Evolutionary conservation across 1,140 invertebrate species (phyloP), one percentile per base, ranked within the genome.

Genomic region (Antheraea pernyi): DNA sequence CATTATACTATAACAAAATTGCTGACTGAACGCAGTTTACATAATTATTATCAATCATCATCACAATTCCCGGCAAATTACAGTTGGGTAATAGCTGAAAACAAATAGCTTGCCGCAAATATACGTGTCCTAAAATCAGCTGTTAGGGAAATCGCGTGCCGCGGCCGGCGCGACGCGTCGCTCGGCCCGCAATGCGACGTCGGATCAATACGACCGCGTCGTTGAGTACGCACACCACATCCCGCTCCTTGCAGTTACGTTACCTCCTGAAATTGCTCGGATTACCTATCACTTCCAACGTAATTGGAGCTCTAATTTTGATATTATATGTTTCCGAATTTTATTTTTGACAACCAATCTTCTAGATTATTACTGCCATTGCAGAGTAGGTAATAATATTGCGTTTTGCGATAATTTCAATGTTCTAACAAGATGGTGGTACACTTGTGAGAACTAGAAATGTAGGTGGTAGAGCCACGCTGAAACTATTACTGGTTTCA

Each of bases 151-250:
- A 65, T 77, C 68, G 75, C 75, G 75, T 73, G 75, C 42, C 70
- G 68, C 7, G 0, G 46, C 46, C 46, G 46, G 46, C 46, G 46
- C 46, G 46, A 39, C 37, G 37, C 37, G 37, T 5, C 37, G 37
- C 37, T 39, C 37, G 5, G 46, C 11, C 68, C 75, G 75, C 75
- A 77, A 19, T 77, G 75, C 75, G 75, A 72, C 75, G 68, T n/a
- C 3, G 65, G 72, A 77, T 77, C 75, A 65, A 77, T 77, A 71
- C 75, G 72, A 19, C 75, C 69, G 75, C 69, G 69, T 71, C 58
- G 48, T 69, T 67, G 69, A 22, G 75, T 69, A 73, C 75, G 75
- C 75, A 73, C 67, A 22, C 19, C 8, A 63, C 19, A 58, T 59
- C 37, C 65, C 46, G 37, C 60, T 60, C 39, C 60, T 58, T 73